These are phyloP conservation scores for Iphiclides podalirius DNA, from an alignment of 2,888 invertebrate species.

Conservation along the genomic window DNA sequence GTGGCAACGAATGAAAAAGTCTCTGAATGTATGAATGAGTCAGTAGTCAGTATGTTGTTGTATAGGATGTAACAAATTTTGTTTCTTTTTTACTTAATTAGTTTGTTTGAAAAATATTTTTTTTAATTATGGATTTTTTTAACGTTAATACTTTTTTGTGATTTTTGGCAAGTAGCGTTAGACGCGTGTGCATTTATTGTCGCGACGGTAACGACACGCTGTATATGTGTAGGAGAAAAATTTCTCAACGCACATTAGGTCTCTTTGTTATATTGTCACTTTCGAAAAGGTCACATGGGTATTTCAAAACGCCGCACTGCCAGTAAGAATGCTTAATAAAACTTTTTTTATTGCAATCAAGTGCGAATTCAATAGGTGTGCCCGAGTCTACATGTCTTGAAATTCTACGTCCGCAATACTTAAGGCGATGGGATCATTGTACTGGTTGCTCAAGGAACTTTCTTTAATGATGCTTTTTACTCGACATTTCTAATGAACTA, in stretches of 20 bases:
- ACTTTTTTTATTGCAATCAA: slow-evolving; percentile 8
- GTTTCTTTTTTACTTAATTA: too few species aligned
- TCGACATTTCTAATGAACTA: slow-evolving; percentile 19
- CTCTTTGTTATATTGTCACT: not conserved
- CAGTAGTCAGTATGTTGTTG: too few species aligned
- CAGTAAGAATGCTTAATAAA: slow-evolving; percentile 5
- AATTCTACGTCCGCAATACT: slow-evolving; percentile 5
- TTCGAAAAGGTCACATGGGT: slow-evolving; percentile 7
- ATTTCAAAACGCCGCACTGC: not conserved
- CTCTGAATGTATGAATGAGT: too few species aligned
- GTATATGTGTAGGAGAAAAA: too few species aligned
- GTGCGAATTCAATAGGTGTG: slow-evolving; percentile 1
- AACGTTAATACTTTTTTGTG: too few species aligned
- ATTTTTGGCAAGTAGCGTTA: too few species aligned
- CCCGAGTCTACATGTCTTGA: not conserved
- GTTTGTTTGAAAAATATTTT: too few species aligned
- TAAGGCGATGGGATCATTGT: slow-evolving; percentile 3
- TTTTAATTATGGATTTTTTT: too few species aligned
- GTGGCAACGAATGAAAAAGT: too few species aligned
- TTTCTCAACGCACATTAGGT: not conserved
- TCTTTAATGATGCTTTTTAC: slow-evolving; percentile 26
- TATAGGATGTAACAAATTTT: too few species aligned
- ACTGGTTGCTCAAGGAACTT: slow-evolving; percentile 11
- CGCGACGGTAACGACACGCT: too few species aligned
- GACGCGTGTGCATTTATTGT: too few species aligned